These are phyloP conservation scores for Poecilia picta DNA, from an alignment of 2,797 vertebrate species.

Conservation along the genomic window DNA sequence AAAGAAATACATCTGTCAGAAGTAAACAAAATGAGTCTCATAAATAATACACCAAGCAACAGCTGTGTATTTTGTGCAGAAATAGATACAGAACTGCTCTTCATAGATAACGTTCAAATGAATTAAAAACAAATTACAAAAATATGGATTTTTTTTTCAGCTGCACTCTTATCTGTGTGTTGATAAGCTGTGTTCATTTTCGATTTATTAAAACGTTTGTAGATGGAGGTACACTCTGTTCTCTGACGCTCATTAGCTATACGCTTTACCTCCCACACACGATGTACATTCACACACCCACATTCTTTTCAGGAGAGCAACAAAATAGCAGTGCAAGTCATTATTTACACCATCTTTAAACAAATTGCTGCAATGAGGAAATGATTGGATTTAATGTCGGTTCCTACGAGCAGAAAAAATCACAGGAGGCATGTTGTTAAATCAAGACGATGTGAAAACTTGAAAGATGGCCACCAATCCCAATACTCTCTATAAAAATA, in stretches of 20 bases:
- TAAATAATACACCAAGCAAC: conserved; percentile 26
- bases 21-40: conserved; percentile 11
- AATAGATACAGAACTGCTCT: neutral
- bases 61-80: conserved; percentile 21
- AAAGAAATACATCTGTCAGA: conserved; percentile 4
- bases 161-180: neutral
- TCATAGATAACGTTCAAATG: neutral
- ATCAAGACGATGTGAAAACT: conserved; percentile 15
- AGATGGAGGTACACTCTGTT: conserved; percentile 24
- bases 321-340: conserved; percentile 15
- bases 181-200: conserved; percentile 15
- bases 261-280: neutral
- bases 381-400: conserved; percentile 3
- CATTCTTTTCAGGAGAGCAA: conserved; percentile 16
- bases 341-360: conserved; percentile 19
- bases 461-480: neutral
- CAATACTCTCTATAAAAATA: too few relatives aligned
- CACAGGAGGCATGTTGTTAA: conserved; percentile 10
- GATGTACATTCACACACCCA: conserved; percentile 19
- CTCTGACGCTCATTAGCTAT: neutral
- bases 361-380: conserved; percentile 16
- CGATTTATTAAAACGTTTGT: conserved; percentile 18
- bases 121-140: neutral
- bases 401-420: neutral
- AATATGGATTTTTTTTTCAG: conserved; percentile 2